These are phyloP conservation scores for Chouioia cunea DNA, from an alignment of 2,888 invertebrate genomes.

Conservation along the genomic window DNA sequence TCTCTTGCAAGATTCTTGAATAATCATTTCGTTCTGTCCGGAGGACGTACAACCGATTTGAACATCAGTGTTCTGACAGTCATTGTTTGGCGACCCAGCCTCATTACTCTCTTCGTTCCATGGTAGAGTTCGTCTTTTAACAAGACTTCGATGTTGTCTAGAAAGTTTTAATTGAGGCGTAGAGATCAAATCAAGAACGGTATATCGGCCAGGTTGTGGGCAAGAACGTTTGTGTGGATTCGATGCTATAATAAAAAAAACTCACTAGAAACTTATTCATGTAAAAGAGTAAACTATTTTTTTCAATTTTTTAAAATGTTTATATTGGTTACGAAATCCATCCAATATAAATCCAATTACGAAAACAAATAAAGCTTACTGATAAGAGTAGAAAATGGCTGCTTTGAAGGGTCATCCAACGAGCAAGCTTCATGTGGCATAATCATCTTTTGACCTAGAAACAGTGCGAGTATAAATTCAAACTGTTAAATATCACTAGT, in stretches of 20 bases:
- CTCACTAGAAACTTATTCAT: no score
- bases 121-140: constrained; percentile 6
- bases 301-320: no score
- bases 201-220: constrained; percentile 79
- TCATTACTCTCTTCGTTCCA: constrained; percentile 56
- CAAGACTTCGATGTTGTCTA: constrained; percentile 38
- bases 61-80: constrained; percentile 61
- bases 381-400: constrained; percentile 76
- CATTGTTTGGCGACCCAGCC: constrained; percentile 51
- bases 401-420: constrained; percentile 69
- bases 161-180: constrained; percentile 41
- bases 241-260: constrained; percentile 76
- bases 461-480: constrained; percentile 2
- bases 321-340: no score
- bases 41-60: constrained; percentile 63
- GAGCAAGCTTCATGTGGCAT: constrained; percentile 78
- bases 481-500: no score
- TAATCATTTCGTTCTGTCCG: constrained; percentile 63
- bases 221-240: constrained; percentile 75
- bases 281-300: no score
- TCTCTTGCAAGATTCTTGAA: constrained; percentile 63
- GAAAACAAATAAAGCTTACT: constrained; percentile 70
- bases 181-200: constrained; percentile 70
- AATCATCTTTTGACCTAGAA: constrained; percentile 64
- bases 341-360: no score